phyloP scores from a whole-genome alignment of 2,113 vertebrate species.

The Phrynocephalus versicolor region DNA sequence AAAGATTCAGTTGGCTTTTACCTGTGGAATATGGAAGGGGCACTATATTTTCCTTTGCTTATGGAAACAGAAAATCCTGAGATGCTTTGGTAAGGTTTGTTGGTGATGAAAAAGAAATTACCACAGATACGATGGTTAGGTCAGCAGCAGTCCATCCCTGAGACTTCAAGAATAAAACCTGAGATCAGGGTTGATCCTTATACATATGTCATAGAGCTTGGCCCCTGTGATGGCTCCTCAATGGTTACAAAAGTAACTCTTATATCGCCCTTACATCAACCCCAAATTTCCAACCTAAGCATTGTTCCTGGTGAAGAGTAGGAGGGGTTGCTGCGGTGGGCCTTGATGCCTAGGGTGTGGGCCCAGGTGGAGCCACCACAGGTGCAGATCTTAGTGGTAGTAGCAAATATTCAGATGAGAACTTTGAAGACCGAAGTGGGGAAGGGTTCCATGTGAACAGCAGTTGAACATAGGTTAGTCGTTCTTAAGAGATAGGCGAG shows the following conservation, averaged over 20 bases:
- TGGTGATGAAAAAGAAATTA: too few species aligned
- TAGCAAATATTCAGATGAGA: slow-evolving; percentile 34
- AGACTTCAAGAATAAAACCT: too few species aligned
- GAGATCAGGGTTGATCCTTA: too few species aligned
- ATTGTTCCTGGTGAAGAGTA: slow-evolving; percentile 39
- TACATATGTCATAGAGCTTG: too few species aligned
- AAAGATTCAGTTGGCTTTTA: neutral
- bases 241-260: too few species aligned
- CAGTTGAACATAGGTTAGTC: slow-evolving; percentile 31
- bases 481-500: slow-evolving; percentile 21
- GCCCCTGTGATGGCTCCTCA: too few species aligned
- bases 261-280: too few species aligned
- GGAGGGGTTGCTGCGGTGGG: slow-evolving; percentile 27
- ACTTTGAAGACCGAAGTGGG: slow-evolving; percentile 41
- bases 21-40: neutral
- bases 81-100: neutral
- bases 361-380: slow-evolving; percentile 14
- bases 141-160: too few species aligned
- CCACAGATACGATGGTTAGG: too few species aligned
- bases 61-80: neutral
- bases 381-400: slow-evolving; percentile 20
- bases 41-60: neutral
- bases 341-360: slow-evolving; percentile 28
- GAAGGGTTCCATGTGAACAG: slow-evolving; percentile 45
- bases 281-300: too few species aligned